phyloP scores from a whole-genome alignment of 2,113 vertebrate species.

The Taurulus bubalis region DNA sequence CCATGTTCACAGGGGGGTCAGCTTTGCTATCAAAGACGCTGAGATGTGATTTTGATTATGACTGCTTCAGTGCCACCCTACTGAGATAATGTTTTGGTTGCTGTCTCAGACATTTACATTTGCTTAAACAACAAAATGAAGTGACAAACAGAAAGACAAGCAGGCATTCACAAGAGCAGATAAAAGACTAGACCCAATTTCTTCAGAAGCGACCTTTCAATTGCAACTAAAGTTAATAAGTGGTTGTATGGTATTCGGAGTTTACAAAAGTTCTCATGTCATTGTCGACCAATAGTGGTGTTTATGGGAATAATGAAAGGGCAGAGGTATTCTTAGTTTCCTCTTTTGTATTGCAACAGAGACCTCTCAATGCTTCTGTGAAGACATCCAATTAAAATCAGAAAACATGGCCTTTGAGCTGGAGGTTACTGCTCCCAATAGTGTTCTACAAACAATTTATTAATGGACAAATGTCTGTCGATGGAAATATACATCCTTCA shows the following conservation, averaged over 20 bases:
- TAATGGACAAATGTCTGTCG: constrained; percentile 70
- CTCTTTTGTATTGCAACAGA: constrained; percentile 67
- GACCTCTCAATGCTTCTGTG: constrained; percentile 63
- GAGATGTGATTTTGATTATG: constrained; percentile 83
- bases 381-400: constrained; percentile 78
- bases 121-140: constrained; percentile 70
- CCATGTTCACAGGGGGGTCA: constrained; percentile 80
- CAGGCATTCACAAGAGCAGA: constrained; percentile 31
- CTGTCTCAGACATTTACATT: constrained; percentile 71
- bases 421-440: constrained; percentile 71
- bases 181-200: constrained; percentile 29
- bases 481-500: constrained; percentile 68
- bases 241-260: constrained; percentile 31
- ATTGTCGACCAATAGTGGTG: constrained; percentile 52
- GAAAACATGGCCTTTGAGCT: constrained; percentile 76
- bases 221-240: constrained; percentile 35
- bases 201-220: constrained; percentile 53
- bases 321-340: constrained; percentile 60
- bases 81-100: constrained; percentile 78
- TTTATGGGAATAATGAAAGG: constrained; percentile 75
- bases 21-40: constrained; percentile 80
- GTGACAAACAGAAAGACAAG: constrained; percentile 40
- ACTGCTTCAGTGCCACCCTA: constrained; percentile 79
- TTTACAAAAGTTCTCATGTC: constrained; percentile 60
- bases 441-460: constrained; percentile 69